These are phyloP conservation scores for Lacanobia wlatinum DNA, from an alignment of 2,888 invertebrate species.

Conservation along the genomic window DNA sequence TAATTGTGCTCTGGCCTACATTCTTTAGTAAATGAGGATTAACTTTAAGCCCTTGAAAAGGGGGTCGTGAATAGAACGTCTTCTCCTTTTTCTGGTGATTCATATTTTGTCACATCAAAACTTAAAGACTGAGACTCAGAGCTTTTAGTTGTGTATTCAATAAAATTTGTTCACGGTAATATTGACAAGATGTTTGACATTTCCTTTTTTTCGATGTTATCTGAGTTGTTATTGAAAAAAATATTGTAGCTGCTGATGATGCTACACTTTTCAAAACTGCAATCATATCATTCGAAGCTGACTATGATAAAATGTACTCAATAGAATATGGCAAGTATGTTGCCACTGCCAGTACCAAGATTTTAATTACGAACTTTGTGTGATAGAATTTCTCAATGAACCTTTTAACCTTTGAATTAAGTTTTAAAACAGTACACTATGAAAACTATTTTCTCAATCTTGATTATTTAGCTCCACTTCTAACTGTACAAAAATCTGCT, in stretches of 20 bases:
- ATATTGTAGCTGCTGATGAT: background rate
- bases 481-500: background rate
- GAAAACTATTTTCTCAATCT: background rate
- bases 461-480: background rate
- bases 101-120: background rate
- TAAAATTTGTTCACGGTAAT: background rate
- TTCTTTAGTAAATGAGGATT: constrained; percentile 31
- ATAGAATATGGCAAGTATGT: background rate
- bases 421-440: background rate
- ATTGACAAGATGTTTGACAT: background rate
- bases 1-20: constrained; percentile 52
- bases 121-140: background rate
- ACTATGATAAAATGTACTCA: background rate
- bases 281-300: too few relatives aligned
- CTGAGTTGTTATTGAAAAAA: too few relatives aligned
- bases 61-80: background rate
- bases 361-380: too few relatives aligned
- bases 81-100: background rate
- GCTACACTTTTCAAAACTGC: background rate
- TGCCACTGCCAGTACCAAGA: too few relatives aligned
- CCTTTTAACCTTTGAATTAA: background rate
- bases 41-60: constrained; percentile 37
- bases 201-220: background rate
- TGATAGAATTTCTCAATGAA: too few relatives aligned
- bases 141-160: background rate